Evolutionary conservation across 2,888 invertebrate genomes (phyloP).

Genomic region (Hydrotaea diabolus): DNA sequence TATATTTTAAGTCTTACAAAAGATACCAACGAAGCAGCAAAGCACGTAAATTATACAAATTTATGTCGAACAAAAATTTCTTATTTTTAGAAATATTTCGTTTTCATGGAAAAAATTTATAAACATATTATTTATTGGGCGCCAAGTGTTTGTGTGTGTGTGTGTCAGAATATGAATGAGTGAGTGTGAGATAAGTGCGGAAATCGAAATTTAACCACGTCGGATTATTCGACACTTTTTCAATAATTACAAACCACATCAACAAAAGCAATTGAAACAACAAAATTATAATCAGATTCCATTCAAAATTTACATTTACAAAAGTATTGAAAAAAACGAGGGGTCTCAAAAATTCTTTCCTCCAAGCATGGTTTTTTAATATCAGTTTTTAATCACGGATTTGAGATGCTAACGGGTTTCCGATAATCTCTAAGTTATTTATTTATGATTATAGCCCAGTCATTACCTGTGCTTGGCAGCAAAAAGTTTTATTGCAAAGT

Average conservation of each 20-base stretch:
- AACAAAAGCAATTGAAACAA: slow-evolving; percentile 19
- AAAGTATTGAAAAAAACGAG: neutral
- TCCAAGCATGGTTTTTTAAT: no score
- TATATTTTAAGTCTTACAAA: no score
- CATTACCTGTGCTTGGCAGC: no score
- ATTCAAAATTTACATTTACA: slow-evolving; percentile 24
- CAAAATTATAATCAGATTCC: slow-evolving; percentile 33
- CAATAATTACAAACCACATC: neutral
- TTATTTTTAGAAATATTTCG: neutral
- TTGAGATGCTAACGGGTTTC: no score
- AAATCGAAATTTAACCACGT: slow-evolving; percentile 60
- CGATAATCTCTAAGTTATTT: no score
- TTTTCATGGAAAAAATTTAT: slow-evolving; percentile 24
- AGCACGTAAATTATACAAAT: slow-evolving; percentile 17
- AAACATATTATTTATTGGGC: slow-evolving; percentile 6
- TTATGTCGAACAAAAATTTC: neutral
- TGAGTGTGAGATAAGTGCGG: slow-evolving; percentile 17
- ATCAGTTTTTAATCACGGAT: no score
- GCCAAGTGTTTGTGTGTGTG: slow-evolving; percentile 7
- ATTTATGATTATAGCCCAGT: no score
- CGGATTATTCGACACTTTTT: slow-evolving; percentile 10
- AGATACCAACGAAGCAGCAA: neutral
- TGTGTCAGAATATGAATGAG: neutral
- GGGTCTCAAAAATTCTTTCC: neutral
- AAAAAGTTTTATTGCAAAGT: no score